Conservation (phyloP, 2,113 vertebrate genomes). For the Protomyctophum bolini region DNA sequence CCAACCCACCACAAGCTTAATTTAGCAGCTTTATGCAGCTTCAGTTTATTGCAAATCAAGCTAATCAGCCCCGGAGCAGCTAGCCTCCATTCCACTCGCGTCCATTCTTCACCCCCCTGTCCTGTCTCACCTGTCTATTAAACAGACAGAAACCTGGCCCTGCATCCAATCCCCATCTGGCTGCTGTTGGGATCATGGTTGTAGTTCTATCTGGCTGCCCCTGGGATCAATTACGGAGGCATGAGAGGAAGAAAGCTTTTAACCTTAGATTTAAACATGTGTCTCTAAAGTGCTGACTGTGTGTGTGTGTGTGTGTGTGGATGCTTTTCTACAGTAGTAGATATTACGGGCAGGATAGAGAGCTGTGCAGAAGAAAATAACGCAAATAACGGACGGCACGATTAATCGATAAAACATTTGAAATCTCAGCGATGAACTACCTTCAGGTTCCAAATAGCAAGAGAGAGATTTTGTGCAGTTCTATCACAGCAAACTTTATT, state of each 20-base stretch:
- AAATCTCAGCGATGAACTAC: too few species aligned
- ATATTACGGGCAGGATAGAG: not conserved
- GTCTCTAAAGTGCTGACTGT: conserved; percentile 27
- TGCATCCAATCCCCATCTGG: not conserved
- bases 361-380: conserved; percentile 21
- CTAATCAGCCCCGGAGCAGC: conserved; percentile 38
- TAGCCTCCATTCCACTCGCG: not conserved
- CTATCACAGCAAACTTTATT: too few species aligned
- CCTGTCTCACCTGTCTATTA: not conserved
- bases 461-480: too few species aligned
- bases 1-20: conserved; percentile 38
- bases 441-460: too few species aligned
- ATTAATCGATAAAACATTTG: too few species aligned
- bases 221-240: conserved; percentile 54
- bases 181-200: conserved; percentile 3
- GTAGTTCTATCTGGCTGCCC: conserved; percentile 21
- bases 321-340: not conserved
- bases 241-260: conserved; percentile 27
- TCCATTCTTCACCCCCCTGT: not conserved
- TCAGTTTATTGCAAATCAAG: conserved; percentile 55
- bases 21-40: conserved; percentile 35
- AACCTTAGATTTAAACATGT: conserved; percentile 5
- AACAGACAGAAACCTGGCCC: not conserved
- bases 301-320: too few species aligned
- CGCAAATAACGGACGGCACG: too few species aligned